A percentile compares a stretch with the other conserved stretches of the same genome.
These are phyloP conservation scores for Periophthalmus magnuspinnatus DNA, from an alignment of 2,797 vertebrate genomes.

Conservation along the genomic window DNA sequence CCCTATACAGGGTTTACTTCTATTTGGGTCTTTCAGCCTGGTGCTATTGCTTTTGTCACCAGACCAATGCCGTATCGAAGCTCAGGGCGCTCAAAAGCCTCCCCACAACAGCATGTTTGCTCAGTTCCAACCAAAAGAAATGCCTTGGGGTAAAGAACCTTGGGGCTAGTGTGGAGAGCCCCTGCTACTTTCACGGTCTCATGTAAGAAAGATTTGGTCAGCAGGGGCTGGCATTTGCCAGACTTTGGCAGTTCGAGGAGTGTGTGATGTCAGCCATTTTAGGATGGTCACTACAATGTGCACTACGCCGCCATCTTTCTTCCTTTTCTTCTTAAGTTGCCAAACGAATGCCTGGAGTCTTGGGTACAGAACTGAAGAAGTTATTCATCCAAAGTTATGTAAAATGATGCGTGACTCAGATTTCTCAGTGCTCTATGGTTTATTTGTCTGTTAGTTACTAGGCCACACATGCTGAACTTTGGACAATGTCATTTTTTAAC, in stretches of 20 bases:
- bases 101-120: slow-evolving; percentile 71
- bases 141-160: slow-evolving; percentile 39
- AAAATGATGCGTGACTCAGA: slow-evolving; percentile 68
- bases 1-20: slow-evolving; percentile 55
- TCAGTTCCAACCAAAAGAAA: slow-evolving; percentile 73
- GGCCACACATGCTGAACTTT: slow-evolving; percentile 52
- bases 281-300: slow-evolving; percentile 75
- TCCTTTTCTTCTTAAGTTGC: slow-evolving; percentile 71
- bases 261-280: slow-evolving; percentile 80
- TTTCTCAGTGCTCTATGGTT: slow-evolving; percentile 48
- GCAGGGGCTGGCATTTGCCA: slow-evolving; percentile 74
- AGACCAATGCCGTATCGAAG: slow-evolving; percentile 56
- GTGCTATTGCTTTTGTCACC: slow-evolving; percentile 64
- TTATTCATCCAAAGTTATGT: slow-evolving; percentile 67
- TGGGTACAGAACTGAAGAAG: slow-evolving; percentile 70
- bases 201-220: slow-evolving; percentile 71
- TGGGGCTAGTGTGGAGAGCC: slow-evolving; percentile 54
- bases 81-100: slow-evolving; percentile 61
- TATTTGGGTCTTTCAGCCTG: slow-evolving; percentile 60
- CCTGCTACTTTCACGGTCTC: slow-evolving; percentile 71
- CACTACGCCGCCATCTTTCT: slow-evolving; percentile 75
- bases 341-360: slow-evolving; percentile 71
- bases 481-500: slow-evolving; percentile 54
- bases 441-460: slow-evolving; percentile 68
- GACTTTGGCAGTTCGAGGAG: slow-evolving; percentile 67